Evolutionary conservation across 2,888 invertebrate genomes (phyloP), one percentile per base, ranked within the genome.

Genomic region (Drosophila lacicola): DNA sequence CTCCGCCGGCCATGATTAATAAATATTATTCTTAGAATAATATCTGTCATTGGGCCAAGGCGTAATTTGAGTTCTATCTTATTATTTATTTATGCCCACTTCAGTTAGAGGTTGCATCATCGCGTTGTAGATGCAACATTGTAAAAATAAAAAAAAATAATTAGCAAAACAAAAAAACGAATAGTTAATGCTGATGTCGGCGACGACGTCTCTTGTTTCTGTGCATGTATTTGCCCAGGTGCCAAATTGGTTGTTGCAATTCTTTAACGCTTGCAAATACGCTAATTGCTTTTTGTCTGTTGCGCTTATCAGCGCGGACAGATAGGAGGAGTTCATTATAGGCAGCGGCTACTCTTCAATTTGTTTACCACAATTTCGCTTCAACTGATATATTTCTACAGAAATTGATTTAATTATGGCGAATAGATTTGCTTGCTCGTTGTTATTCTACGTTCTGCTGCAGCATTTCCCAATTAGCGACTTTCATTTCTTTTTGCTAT

Each of bases 11-110:
- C n/a, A n/a, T 54, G 25, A 21, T 41, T 34, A 56, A 21, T 19
- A 57, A 25, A 44, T 49, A 50, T 33, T 36, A 25, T 57, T 67
- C 57, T 45, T 3, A 13, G 50, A 57, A 57, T 46, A 64, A 57
- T 75, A 67, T 58, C 57, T 55, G 37, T 58, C 57, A 61, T 64
- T 61, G 13, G 71, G 53, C 76, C 76, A 68, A 72, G 61, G 68
- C 54, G 21, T 2, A 9, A 17, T 46, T 42, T n/a, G 10, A 53
- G 14, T 29, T 21, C 14, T 29, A 29, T 63, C 41, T 68, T 42
- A 17, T 49, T 19, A 5, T 17, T 19, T 51, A 49, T 64, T 53
- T 50, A 51, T 57, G 49, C 50, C 19, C 17, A 47, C 21, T 45
- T 49, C 9, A 42, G 8, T 6, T 3, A 13, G 42, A 55, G 29